Evolutionary conservation across 2,113 vertebrate species (phyloP).

Genomic region (Tylochromis polylepis): DNA sequence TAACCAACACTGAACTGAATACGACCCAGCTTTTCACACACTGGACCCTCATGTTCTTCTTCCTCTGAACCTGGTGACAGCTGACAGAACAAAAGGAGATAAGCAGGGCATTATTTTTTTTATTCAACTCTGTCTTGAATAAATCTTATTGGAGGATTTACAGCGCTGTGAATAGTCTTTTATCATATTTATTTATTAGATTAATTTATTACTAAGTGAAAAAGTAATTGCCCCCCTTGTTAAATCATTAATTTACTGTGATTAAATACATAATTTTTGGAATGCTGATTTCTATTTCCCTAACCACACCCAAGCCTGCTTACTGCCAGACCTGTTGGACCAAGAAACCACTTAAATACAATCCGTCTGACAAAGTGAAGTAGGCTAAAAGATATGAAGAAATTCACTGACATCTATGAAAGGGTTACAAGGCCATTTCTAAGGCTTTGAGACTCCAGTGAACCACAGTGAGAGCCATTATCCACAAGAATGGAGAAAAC

Average conservation of each 20-base stretch:
- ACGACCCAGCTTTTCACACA: slow-evolving; percentile 90
- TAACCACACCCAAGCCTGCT: neutral
- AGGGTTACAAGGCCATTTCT: neutral
- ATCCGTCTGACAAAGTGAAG: neutral
- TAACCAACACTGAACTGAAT: slow-evolving; percentile 99
- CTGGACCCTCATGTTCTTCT: slow-evolving; percentile 86
- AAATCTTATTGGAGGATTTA: neutral
- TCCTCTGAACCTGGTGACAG: slow-evolving; percentile 95
- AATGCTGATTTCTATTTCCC: neutral
- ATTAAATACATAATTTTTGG: neutral
- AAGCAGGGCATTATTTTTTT: neutral
- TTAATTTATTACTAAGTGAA: neutral
- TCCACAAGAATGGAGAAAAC: neutral
- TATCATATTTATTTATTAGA: neutral
- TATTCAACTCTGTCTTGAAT: neutral
- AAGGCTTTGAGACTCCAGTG: neutral
- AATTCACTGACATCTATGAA: neutral
- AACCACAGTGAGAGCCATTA: neutral
- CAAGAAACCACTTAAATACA: neutral
- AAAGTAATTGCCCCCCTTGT: too few species aligned
- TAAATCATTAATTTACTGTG: too few species aligned
- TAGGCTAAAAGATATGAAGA: neutral
- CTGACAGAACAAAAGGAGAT: slow-evolving; percentile 54
- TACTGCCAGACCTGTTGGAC: neutral
- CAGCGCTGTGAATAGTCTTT: neutral